Evolutionary conservation across 2,113 vertebrate species (phyloP).

Genomic region (Corythornis cristatus): DNA sequence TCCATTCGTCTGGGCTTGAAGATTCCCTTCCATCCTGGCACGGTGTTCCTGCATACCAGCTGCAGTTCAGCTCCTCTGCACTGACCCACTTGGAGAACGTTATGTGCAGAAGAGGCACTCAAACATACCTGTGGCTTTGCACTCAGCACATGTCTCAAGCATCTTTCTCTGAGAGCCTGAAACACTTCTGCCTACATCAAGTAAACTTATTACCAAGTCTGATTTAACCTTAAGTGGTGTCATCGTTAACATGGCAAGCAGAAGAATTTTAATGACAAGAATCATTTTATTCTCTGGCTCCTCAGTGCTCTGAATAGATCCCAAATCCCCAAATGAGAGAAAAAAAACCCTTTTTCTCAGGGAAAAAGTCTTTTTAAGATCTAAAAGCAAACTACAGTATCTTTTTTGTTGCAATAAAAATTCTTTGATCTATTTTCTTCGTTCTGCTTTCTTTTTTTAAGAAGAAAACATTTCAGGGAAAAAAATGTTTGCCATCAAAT

Average conservation of each 20-base stretch:
- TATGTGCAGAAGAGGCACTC: background rate
- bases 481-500: slow-evolving; percentile 7
- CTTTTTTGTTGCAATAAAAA: slow-evolving; percentile 49
- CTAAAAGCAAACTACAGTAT: slow-evolving; percentile 30
- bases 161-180: slow-evolving; percentile 6
- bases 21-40: background rate
- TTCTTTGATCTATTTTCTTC: slow-evolving; percentile 51
- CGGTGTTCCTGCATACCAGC: background rate
- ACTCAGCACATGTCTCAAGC: slow-evolving; percentile 13
- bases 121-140: slow-evolving; percentile 5
- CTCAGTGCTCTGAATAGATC: slow-evolving; percentile 45
- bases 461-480: slow-evolving; percentile 41
- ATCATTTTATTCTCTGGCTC: slow-evolving; percentile 36
- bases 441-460: slow-evolving; percentile 8
- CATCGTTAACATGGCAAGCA: slow-evolving; percentile 36
- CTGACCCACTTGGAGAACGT: background rate
- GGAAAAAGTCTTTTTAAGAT: slow-evolving; percentile 43
- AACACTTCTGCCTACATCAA: slow-evolving; percentile 37
- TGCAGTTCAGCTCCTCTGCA: background rate
- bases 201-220: slow-evolving; percentile 60
- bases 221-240: slow-evolving; percentile 52
- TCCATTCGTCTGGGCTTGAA: background rate
- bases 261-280: slow-evolving; percentile 57
- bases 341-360: background rate
- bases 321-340: slow-evolving; percentile 8